Base-by-base conservation (phyloP, 2,888 invertebrate species). In the Timema cristinae region DNA sequence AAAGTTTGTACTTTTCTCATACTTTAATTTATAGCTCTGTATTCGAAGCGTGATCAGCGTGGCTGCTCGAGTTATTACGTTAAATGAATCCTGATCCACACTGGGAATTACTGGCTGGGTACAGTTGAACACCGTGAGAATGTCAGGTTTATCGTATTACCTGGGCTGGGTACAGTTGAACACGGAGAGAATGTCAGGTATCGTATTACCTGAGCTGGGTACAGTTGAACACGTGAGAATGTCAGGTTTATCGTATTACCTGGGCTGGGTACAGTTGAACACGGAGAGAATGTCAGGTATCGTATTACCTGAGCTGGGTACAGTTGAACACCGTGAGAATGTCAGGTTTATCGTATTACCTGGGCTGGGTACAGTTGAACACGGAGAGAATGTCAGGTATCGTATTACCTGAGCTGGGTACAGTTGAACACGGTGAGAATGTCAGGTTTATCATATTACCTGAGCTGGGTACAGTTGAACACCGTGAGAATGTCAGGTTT, bases 221-320 rank as follows among this genome's bases (percentile, higher is more conserved):
- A 54, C 90, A 87, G 77, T 93, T 91, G 80, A 93, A 96, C 10
- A 94, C 92, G 87, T 84, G 77, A 91, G 85, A 75, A 95, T 86
- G 81, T 95, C 92, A 6, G 91, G 91, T n/a, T n/a, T 76, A 97
- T 92, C 32, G 95, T 92, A 68, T n/a, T n/a, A n/a, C n/a, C n/a
- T n/a, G 71, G 97, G 86, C 78, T 92, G 89, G 48, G 88, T 87
- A 54, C 90, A 87, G 77, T 93, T 91, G 80, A 93, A 96, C 10
- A 94, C 92, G 76, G 87, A 84, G 77, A 91, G 85, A 75, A 95
- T 86, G 81, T 95, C 92, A 6, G 91, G 91, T 76, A 97, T 92
- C 32, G 95, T 92, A 68, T n/a, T n/a, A n/a, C n/a, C n/a, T n/a
- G 71, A 97, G 86, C 78, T 92, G 89, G 48, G 88, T 87, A 54